Percentiles rank a stretch among this genome's conserved stretches.
Evolutionary conservation across 92 coral and sea anemone species (phyloP).

Genomic region (Montipora capitata): DNA sequence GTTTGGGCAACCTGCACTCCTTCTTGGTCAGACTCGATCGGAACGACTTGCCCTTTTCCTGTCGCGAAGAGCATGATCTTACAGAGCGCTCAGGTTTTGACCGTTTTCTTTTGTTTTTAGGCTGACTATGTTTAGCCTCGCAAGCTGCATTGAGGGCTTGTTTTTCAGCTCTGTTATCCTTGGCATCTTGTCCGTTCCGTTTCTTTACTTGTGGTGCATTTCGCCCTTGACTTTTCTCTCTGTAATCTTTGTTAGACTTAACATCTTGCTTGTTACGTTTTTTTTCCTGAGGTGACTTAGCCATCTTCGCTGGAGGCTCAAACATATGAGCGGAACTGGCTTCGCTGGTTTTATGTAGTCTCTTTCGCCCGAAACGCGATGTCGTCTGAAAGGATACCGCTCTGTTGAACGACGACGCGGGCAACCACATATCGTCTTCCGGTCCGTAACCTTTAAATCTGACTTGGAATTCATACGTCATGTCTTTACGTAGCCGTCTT

Average conservation of each 20-base stretch:
- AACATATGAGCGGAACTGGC: slow-evolving; percentile 22
- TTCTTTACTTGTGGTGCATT: slow-evolving; percentile 13
- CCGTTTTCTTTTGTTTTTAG: slow-evolving; percentile 1
- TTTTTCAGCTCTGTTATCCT: slow-evolving; percentile 17
- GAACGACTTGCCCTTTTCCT: no score
- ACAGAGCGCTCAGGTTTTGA: not conserved
- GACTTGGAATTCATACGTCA: slow-evolving; percentile 57
- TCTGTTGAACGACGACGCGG: slow-evolving; percentile 58
- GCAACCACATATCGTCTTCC: slow-evolving; percentile 76
- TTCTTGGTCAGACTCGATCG: slow-evolving; percentile 6
- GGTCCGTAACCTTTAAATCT: slow-evolving; percentile 70
- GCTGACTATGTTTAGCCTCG: not conserved
- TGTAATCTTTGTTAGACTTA: slow-evolving; percentile 15
- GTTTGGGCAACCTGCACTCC: slow-evolving; percentile 8
- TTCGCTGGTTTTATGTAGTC: slow-evolving; percentile 45
- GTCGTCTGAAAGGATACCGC: slow-evolving; percentile 25
- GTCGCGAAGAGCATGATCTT: slow-evolving; percentile 2
- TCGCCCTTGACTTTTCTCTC: not conserved
- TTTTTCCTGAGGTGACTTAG: slow-evolving; percentile 15
- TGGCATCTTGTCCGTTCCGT: not conserved
- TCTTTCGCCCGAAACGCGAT: slow-evolving; percentile 51
- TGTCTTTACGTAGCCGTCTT: slow-evolving; percentile 12
- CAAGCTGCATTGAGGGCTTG: slow-evolving; percentile 15
- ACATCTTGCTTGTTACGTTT: slow-evolving; percentile 4
- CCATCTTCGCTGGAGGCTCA: slow-evolving; percentile 23